Percentiles rank a stretch among this genome's conserved stretches.
Conservation (phyloP, 2,113 vertebrate species). For the Tenebrosternarchus preto region DNA sequence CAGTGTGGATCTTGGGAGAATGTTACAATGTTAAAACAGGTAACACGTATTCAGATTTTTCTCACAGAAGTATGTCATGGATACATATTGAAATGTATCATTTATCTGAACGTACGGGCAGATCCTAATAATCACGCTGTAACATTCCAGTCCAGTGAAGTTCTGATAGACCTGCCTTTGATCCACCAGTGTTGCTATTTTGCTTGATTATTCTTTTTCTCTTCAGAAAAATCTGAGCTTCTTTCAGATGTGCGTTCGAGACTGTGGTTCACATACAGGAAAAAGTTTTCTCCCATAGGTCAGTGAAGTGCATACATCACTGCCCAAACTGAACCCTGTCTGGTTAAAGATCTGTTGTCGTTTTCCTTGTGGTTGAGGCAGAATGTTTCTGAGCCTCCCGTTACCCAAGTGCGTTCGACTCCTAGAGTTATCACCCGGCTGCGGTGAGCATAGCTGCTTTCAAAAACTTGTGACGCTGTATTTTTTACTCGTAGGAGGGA, state of each 20-base stretch:
- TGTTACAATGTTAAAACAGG: slow-evolving; percentile 57
- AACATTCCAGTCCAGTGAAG: too few species aligned
- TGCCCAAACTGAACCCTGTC: background rate
- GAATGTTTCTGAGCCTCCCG: background rate
- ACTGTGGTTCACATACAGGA: slow-evolving; percentile 89
- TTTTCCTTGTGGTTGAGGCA: background rate
- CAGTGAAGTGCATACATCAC: slow-evolving; percentile 32
- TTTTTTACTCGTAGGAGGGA: slow-evolving; percentile 74
- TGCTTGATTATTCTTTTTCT: slow-evolving; percentile 46
- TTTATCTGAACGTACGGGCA: too few species aligned
- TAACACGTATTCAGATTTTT: background rate
- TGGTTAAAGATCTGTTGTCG: background rate
- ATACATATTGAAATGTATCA: too few species aligned
- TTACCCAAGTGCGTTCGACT: background rate
- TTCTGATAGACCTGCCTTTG: too few species aligned
- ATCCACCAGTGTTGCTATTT: too few species aligned
- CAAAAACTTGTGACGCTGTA: background rate
- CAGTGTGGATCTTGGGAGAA: slow-evolving; percentile 54
- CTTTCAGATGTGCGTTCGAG: slow-evolving; percentile 82
- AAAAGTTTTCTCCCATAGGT: slow-evolving; percentile 87
- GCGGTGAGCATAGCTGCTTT: background rate
- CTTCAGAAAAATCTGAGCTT: slow-evolving; percentile 82
- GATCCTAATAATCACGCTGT: too few species aligned
- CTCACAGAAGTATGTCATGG: background rate
- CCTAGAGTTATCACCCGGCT: background rate